phyloP scores from a whole-genome alignment of 2,797 vertebrate species.

The Pangasius mekongensis region DNA sequence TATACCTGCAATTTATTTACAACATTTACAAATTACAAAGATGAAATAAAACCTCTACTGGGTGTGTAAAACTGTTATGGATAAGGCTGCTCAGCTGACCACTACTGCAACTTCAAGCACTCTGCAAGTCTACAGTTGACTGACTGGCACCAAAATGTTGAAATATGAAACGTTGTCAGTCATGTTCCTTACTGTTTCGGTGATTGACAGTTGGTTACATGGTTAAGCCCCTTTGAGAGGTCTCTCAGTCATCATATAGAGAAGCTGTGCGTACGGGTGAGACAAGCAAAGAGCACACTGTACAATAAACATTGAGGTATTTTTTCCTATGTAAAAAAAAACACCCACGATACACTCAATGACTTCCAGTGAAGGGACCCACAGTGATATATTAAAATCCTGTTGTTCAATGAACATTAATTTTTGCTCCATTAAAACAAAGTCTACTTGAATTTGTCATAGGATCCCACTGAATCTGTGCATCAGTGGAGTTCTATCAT shows the following conservation, averaged over 20 bases:
- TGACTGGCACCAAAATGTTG: background rate
- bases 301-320: background rate
- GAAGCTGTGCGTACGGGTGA: background rate
- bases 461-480: background rate
- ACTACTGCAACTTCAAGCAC: background rate
- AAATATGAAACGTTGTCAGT: background rate
- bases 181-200: background rate
- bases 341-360: background rate
- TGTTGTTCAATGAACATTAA: background rate
- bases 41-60: background rate
- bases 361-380: background rate
- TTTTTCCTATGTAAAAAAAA: background rate
- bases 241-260: background rate
- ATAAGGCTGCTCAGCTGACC: background rate
- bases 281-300: too few species aligned
- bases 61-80: background rate
- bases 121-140: background rate
- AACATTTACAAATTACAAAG: too few species aligned
- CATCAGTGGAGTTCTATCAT: background rate
- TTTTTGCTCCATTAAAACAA: too few species aligned
- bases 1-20: too few species aligned
- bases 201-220: too few species aligned
- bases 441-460: background rate
- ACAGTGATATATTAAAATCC: background rate
- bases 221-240: background rate